Evolutionary conservation across 1,140 invertebrate genomes (phyloP).

Genomic region (Heliconius hermathena): DNA sequence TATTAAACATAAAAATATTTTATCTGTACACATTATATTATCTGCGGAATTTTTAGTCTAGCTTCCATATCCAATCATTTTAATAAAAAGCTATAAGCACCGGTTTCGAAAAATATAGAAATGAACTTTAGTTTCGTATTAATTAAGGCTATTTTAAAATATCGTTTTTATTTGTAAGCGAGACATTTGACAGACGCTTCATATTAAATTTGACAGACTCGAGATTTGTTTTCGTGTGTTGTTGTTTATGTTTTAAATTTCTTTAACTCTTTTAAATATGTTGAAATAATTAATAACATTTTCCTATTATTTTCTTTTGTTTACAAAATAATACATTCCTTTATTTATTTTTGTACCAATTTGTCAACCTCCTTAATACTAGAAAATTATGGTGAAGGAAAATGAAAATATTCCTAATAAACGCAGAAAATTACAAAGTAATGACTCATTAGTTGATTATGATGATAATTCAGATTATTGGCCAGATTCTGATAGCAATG

Average conservation of each 20-base stretch:
- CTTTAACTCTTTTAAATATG: not conserved
- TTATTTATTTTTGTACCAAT: not conserved
- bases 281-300: not conserved
- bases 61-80: not conserved
- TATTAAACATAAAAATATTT: too few species aligned
- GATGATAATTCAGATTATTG: constrained; percentile 69
- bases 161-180: not conserved
- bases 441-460: constrained; percentile 45
- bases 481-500: constrained; percentile 64
- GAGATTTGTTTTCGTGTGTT: constrained; percentile 23
- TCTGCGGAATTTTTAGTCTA: not conserved
- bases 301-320: not conserved
- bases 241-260: constrained; percentile 19
- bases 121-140: not conserved
- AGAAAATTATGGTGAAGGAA: constrained; percentile 63
- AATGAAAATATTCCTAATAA: constrained; percentile 58
- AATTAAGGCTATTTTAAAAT: not conserved
- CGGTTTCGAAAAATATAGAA: not conserved
- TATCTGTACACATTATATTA: not conserved
- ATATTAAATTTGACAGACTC: not conserved
- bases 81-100: not conserved
- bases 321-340: constrained; percentile 25
- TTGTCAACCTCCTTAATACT: not conserved
- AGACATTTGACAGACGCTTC: not conserved
- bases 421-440: constrained; percentile 57